Evolutionary conservation across 2,113 vertebrate species (phyloP), one percentile per base, ranked within the genome.

Genomic region (Strigops habroptila): DNA sequence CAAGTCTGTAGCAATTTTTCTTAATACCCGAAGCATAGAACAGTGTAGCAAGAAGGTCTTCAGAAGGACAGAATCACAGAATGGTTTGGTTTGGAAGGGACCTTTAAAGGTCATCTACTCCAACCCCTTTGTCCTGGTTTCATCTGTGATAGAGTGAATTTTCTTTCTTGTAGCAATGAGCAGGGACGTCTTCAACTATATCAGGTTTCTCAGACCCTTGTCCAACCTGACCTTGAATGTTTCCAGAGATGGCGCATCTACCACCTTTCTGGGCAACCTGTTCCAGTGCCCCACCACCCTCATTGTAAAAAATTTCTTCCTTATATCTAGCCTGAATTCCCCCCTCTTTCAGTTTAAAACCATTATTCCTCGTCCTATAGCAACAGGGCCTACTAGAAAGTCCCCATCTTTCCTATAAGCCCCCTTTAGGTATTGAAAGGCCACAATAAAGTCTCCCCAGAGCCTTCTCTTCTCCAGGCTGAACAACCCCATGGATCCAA

Each of bases 131-230:
- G 6, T n/a, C 57, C 57, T 35, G 22, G 33, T 59, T 59, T 59
- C n/a, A 59, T 59, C 22, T 24, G 57, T 14, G 33, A 59, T 35
- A 35, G 57, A 59, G 57, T 59, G 22, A 23, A 35, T 59, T 35
- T 52, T 59, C 22, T 59, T 59, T 59, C 33, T 3, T 2, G 33
- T 35, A 59, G 57, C 41, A 55, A 9, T 25, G 1, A 25, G 5
- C 19, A 59, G 7, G 33, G 14, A 31, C 24, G 60, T 25, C 11
- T 82, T 52, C n/a, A 52, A 19, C 18, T 65, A 5, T 1, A 39
- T 30, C 35, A 39, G 23, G 37, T 27, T 44, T 17, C 37, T 65
- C 37, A 73, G 24, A 71, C 16, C 1, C 18, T 13, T 1, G 0
- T 41, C 51, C 57, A 52, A 30, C 10, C 18, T 73, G 21, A 48